Percentiles rank a stretch among this genome's conserved stretches.
phyloP scores from a whole-genome alignment of 2,113 vertebrate species.

The Chitala chitala region DNA sequence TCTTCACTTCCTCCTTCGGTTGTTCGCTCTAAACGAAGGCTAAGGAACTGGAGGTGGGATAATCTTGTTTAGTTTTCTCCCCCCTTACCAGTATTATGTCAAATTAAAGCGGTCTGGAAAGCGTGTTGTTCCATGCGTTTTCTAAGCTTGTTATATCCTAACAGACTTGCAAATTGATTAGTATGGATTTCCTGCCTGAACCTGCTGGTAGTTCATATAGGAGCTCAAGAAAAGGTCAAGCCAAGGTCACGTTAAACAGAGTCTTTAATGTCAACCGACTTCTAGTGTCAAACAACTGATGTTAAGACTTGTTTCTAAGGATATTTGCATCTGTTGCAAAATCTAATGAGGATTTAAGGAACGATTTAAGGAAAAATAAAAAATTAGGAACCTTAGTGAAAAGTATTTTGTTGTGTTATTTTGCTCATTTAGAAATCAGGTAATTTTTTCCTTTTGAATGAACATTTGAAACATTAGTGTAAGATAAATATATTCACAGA shows the following conservation, averaged over 20 bases:
- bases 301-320: slow-evolving; percentile 6
- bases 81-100: slow-evolving; percentile 59
- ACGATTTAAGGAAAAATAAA: too few relatives aligned
- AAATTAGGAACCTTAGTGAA: too few relatives aligned
- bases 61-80: slow-evolving; percentile 62
- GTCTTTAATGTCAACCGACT: slow-evolving; percentile 35
- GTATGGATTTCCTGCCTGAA: slow-evolving; percentile 58
- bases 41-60: slow-evolving; percentile 52
- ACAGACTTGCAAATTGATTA: slow-evolving; percentile 70
- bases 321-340: neutral
- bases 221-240: slow-evolving; percentile 56
- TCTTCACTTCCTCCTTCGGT: slow-evolving; percentile 46
- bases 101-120: slow-evolving; percentile 71
- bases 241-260: slow-evolving; percentile 39
- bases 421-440: too few relatives aligned
- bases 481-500: too few relatives aligned
- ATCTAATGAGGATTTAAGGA: too few relatives aligned
- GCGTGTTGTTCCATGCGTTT: slow-evolving; percentile 57
- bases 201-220: slow-evolving; percentile 42
- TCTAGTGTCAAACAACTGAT: slow-evolving; percentile 17
- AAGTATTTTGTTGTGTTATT: too few relatives aligned
- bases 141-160: slow-evolving; percentile 68
- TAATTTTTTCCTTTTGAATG: too few relatives aligned
- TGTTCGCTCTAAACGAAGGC: slow-evolving; percentile 48
- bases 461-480: too few relatives aligned